Evolutionary conservation across 2,888 invertebrate species (phyloP).

Genomic region (Iphiclides podalirius): DNA sequence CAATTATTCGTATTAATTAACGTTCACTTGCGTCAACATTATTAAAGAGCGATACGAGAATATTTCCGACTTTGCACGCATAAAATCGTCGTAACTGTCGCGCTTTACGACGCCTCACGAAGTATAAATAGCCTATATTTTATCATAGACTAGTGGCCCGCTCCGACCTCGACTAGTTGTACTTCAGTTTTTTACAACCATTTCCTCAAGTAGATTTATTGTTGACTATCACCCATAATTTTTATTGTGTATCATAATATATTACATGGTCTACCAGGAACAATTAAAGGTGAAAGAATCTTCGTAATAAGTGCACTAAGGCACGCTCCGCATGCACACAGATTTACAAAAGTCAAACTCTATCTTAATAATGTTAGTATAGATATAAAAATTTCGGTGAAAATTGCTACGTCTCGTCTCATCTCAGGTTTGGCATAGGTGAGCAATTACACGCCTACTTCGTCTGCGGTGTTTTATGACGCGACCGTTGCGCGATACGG

Average conservation of each 20-base stretch:
- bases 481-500: conserved; percentile 2
- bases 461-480: conserved; percentile 15
- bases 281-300: too few relatives aligned
- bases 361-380: too few relatives aligned
- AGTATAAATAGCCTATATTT: conserved; percentile 28
- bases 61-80: conserved; percentile 20
- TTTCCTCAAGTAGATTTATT: too few relatives aligned
- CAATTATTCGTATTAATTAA: conserved; percentile 20
- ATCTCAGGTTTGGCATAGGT: conserved; percentile 52
- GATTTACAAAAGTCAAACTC: too few relatives aligned
- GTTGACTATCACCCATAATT: too few relatives aligned
- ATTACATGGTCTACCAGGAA: too few relatives aligned
- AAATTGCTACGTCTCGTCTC: conserved; percentile 47
- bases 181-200: too few relatives aligned
- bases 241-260: too few relatives aligned
- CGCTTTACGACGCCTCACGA: conserved; percentile 17
- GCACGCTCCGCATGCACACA: too few relatives aligned
- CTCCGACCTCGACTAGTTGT: too few relatives aligned
- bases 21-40: conserved; percentile 21
- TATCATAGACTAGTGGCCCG: conserved; percentile 28
- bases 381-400: conserved; percentile 26
- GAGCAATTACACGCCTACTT: conserved; percentile 55
- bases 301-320: too few relatives aligned
- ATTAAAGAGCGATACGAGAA: conserved; percentile 13
- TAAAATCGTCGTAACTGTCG: conserved; percentile 25